Conservation (phyloP, 2,888 invertebrate species). For the Drosophila stalkeri region DNA sequence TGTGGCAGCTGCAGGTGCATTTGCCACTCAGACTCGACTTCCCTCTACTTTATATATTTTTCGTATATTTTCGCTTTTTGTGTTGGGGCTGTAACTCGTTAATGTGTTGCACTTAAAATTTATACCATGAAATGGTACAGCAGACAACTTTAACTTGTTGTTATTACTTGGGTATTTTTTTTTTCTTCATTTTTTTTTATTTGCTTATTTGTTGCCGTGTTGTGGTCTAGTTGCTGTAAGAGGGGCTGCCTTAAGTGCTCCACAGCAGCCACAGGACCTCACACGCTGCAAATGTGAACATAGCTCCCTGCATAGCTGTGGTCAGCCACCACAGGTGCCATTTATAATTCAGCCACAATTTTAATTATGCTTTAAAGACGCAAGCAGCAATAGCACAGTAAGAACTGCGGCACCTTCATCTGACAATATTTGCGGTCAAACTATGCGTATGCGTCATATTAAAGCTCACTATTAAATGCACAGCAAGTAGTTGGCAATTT, state of each 20-base stretch:
- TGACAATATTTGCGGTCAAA: constrained; percentile 37
- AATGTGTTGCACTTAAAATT: constrained; percentile 78
- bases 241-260: constrained; percentile 60
- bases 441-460: constrained; percentile 52
- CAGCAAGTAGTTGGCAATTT: constrained; percentile 14
- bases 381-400: constrained; percentile 26
- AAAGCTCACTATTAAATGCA: constrained; percentile 35
- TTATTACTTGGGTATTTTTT: constrained; percentile 20
- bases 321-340: constrained; percentile 77
- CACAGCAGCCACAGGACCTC: constrained; percentile 62
- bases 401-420: background rate
- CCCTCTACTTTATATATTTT: constrained; percentile 8
- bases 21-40: constrained; percentile 33
- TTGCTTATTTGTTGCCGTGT: constrained; percentile 26
- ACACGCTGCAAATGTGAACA: constrained; percentile 56
- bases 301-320: constrained; percentile 53
- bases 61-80: constrained; percentile 18
- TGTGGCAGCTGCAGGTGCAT: constrained; percentile 67
- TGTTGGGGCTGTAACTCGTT: constrained; percentile 60
- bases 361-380: constrained; percentile 73
- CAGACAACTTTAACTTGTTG: constrained; percentile 71
- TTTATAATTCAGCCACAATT: constrained; percentile 76
- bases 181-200: constrained; percentile 26
- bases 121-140: constrained; percentile 64
- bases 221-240: constrained; percentile 29